Base-by-base conservation (phyloP, 2,113 vertebrate species). In the Cottus gobio region DNA sequence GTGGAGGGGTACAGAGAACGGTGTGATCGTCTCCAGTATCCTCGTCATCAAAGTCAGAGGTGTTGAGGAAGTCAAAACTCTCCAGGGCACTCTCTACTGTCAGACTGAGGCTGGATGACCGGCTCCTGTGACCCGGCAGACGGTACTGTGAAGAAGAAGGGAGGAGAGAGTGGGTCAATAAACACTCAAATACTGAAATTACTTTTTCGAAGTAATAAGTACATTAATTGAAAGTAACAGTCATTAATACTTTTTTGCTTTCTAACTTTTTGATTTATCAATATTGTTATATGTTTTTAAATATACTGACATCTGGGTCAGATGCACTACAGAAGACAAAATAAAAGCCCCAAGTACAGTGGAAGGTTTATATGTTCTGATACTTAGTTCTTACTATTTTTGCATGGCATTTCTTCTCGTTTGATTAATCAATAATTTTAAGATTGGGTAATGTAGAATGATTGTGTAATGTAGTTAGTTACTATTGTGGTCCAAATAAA, bases 41-140 rank as follows among this genome's bases (percentile, higher is more conserved):
- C 54, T 99, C 98, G 31, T 99, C 97, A 50, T 99, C 98, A 84
- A 99, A 97, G 92, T 99, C 98, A 58, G 98, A 99, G 75, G 98
- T 99, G 96, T 99, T 98, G 92, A 99, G 97, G 95, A 99, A 99
- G 93, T 99, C 98, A 68, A 99, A 99, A 93, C 98, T 99, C 94
- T 99, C 98, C 92, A 99, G 93, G 79, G 98, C 98, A 65, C 96
- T 99, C 93, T 99, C 97, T 90, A 99, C 96, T 1, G 97, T 97
- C 91, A 99, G 96, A 86, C 98, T 99, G 89, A 98, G 93, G 93
- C 97, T 99, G 90, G 98, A 99, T 16, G 96, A 97, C 68, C 97
- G 95, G 95, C 98, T 99, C 90, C 94, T 95, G 90, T 96, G 96
- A 83, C 93, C 96, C 37, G 96, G 92, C 39, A 96, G 95, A 87